Conservation (phyloP, 2,113 vertebrate species). For the Phaethon lepturus region DNA sequence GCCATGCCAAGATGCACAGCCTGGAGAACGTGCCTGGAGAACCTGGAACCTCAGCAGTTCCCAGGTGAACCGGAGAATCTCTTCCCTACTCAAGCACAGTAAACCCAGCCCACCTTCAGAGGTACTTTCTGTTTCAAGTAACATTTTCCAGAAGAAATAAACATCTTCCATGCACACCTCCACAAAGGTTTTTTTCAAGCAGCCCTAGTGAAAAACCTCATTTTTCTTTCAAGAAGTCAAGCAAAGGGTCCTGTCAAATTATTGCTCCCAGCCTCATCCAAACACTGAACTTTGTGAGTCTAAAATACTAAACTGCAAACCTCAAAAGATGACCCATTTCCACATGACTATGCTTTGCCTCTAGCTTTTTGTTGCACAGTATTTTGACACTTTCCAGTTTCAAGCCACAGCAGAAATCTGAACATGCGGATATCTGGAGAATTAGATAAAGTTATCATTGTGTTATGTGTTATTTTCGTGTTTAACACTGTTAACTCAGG, state of each 20-base stretch:
- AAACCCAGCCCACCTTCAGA: background rate
- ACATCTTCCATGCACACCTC: background rate
- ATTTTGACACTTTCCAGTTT: background rate
- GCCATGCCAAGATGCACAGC: background rate
- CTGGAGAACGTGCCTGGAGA: background rate
- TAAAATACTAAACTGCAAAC: background rate
- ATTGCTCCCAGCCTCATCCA: background rate
- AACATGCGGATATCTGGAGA: background rate
- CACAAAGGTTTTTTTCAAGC: background rate
- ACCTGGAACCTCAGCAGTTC: background rate
- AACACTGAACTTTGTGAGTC: background rate
- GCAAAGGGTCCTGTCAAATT: background rate
- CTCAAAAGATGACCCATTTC: background rate
- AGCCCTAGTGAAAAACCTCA: background rate
- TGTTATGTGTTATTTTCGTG: background rate
- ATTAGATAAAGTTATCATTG: background rate
- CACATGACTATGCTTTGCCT: background rate
- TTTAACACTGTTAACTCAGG: background rate
- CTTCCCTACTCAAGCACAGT: background rate
- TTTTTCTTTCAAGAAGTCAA: background rate
- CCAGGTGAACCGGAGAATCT: background rate
- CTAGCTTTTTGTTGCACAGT: background rate
- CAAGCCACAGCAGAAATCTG: background rate
- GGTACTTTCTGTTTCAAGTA: background rate
- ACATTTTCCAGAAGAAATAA: background rate